These are phyloP conservation scores for Harpegnathos saltator DNA, from an alignment of 1,140 invertebrate genomes.

Conservation along the genomic window DNA sequence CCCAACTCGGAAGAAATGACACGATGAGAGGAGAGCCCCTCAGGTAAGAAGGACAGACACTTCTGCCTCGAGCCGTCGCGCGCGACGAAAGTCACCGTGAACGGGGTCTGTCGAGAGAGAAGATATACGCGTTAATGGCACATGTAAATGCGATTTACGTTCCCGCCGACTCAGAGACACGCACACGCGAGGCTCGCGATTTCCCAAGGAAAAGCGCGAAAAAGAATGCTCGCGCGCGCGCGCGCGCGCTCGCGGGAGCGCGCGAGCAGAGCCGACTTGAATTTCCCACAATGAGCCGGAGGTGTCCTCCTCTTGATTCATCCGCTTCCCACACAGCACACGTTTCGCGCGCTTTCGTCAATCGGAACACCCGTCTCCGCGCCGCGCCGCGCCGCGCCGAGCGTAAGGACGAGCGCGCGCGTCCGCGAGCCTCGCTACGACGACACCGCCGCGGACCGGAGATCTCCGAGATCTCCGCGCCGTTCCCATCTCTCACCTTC, in stretches of 20 bases:
- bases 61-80: too few relatives aligned
- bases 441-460: too few relatives aligned
- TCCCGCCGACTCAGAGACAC: background rate
- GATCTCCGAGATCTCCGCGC: background rate
- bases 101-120: too few relatives aligned
- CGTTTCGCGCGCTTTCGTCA: background rate
- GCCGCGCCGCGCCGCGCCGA: too few relatives aligned
- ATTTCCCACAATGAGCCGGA: slow-evolving; percentile 10
- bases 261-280: background rate
- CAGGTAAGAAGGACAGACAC: too few relatives aligned
- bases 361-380: background rate
- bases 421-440: too few relatives aligned
- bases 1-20: background rate
- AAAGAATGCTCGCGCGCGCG: background rate
- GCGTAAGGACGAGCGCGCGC: slow-evolving; percentile 9
- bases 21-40: too few relatives aligned
- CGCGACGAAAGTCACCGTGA: too few relatives aligned
- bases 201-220: slow-evolving; percentile 7
- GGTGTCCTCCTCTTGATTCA: background rate
- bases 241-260: too few relatives aligned
- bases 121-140: too few relatives aligned
- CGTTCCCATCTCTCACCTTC: slow-evolving; percentile 23
- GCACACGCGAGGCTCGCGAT: background rate
- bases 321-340: background rate
- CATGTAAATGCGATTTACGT: background rate